A percentile compares a stretch with the other conserved stretches of the same genome.
These are phyloP conservation scores for Coreius guichenoti DNA, from an alignment of 2,797 vertebrate species.

Conservation along the genomic window DNA sequence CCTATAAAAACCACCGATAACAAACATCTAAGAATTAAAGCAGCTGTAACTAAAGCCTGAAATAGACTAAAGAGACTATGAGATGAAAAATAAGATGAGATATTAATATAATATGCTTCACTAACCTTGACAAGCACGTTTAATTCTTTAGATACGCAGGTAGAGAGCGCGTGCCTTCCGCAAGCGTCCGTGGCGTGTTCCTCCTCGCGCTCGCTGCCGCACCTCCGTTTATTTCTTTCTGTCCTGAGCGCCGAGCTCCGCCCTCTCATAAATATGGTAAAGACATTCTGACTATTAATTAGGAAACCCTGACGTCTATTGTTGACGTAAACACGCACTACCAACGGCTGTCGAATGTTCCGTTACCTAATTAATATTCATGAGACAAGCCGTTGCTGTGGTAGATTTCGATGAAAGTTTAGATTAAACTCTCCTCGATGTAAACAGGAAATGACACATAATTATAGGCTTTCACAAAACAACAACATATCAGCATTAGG, in stretches of 20 bases:
- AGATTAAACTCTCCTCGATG: background rate
- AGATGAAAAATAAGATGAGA: background rate
- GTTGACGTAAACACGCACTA: background rate
- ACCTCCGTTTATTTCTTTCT: conserved; percentile 36
- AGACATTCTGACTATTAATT: conserved; percentile 3
- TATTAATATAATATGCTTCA: background rate
- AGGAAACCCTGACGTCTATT: background rate
- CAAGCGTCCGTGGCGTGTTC: conserved; percentile 14
- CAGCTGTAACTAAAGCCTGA: background rate
- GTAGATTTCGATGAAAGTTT: background rate
- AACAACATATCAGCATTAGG: background rate
- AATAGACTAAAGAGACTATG: background rate
- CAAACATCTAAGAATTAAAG: background rate
- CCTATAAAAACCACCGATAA: background rate
- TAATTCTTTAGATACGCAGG: background rate
- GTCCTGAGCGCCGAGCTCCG: conserved; percentile 1
- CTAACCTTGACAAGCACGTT: conserved; percentile 6
- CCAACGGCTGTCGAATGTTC: background rate
- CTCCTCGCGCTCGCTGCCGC: background rate
- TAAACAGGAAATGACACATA: conserved; percentile 35
- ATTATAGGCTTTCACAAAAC: background rate
- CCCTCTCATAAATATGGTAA: conserved; percentile 3
- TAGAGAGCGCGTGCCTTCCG: background rate
- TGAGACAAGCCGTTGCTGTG: background rate
- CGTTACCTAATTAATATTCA: conserved; percentile 7